Percentiles rank a stretch among this genome's conserved stretches.
These are phyloP conservation scores for Riparia riparia DNA, from an alignment of 2,113 vertebrate genomes.

Conservation along the genomic window DNA sequence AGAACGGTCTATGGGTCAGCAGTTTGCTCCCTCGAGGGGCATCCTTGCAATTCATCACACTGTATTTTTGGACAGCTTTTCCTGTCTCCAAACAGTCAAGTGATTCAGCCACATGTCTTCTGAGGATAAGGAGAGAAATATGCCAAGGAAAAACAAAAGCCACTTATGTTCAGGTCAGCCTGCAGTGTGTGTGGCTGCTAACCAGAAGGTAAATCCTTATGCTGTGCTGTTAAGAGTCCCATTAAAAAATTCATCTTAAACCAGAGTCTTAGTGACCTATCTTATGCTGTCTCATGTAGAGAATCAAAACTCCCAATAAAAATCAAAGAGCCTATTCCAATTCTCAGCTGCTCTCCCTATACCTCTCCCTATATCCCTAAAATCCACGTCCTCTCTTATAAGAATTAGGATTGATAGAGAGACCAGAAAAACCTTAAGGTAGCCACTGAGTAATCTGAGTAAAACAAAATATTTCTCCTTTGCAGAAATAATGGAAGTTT, in stretches of 20 bases:
- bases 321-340: neutral
- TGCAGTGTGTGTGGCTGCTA: neutral
- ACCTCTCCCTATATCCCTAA: neutral
- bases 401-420: neutral
- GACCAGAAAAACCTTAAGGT: neutral
- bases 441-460: neutral
- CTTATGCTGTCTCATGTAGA: neutral
- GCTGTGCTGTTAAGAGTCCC: neutral
- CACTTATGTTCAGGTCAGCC: accelerated
- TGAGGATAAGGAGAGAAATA: neutral
- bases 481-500: neutral
- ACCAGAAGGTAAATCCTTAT: neutral
- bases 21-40: neutral
- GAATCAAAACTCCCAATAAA: neutral
- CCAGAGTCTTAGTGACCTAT: neutral
- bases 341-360: neutral
- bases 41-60: neutral
- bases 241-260: neutral
- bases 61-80: neutral
- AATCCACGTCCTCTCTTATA: neutral
- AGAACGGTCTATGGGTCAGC: neutral
- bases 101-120: constrained; percentile 1
- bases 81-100: neutral
- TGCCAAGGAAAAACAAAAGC: neutral
- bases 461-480: neutral